Base-by-base conservation (phyloP, 2,113 vertebrate genomes). In the Spea multiplicata region DNA sequence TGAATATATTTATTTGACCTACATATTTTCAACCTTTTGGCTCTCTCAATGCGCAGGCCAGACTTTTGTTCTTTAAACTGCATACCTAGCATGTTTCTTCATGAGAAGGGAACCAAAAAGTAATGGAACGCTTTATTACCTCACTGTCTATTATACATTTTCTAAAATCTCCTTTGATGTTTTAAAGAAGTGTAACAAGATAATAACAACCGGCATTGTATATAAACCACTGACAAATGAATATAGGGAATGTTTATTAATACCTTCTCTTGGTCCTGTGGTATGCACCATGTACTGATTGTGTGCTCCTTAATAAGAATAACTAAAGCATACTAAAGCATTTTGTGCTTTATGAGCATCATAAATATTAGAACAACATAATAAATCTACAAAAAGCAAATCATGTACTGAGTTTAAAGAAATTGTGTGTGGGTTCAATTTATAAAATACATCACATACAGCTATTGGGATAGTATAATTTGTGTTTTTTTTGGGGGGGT, bases 201-300 rank as follows among this genome's bases (percentile, higher is more conserved):
- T 76, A 75, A 65, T 67, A 55, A 75, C 74, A n/a, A 55, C 62
- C 30, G 53, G 17, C 13, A n/a, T 13, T 76, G 55, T 59, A 53
- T 76, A 59, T 70, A 70, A 77, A 71, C 66, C 46, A 16, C 75
- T 70, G 50, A 47, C 66, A 70, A 5, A 12, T 17, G 44, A 77
- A 50, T 53, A 61, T 53, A 17, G 6, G 68, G 71, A 70, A 77
- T 62, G 67, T 77, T 77, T 71, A 77, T 64, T 30, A 13, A 62
- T 48, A 77, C 57, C 48, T 70, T 49, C 66, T 64, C 17, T 30
- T 77, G 66, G 44, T 10, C 13, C 46, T 62, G n/a, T 77, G 75
- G 66, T 50, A 77, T 71, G 75, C 45, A 47, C 30, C 4, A 50
- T 16, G 53, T 50, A 47, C 66, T 44, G 46, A 77, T 71, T 77